Evolutionary conservation across 2,113 vertebrate genomes (phyloP).

Genomic region (Perognathus longimembris): DNA sequence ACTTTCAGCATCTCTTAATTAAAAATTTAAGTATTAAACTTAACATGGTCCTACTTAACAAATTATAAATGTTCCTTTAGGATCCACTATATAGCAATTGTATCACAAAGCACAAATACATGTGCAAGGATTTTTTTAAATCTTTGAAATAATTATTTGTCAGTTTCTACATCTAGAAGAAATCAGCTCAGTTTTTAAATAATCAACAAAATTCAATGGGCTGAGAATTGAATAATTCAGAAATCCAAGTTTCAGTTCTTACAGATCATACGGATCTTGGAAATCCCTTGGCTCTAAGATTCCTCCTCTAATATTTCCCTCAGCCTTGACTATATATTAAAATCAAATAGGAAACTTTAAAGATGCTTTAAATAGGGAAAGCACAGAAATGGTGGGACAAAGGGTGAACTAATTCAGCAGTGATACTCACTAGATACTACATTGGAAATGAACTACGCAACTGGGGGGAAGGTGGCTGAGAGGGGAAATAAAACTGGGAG

Average conservation of each 20-base stretch:
- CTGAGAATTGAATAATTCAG: background rate
- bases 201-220: background rate
- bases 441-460: too few relatives aligned
- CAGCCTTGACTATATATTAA: background rate
- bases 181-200: constrained; percentile 8
- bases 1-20: constrained; percentile 16
- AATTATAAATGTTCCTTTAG: constrained; percentile 14
- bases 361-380: too few relatives aligned
- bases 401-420: too few relatives aligned
- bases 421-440: too few relatives aligned
- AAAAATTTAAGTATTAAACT: constrained; percentile 28
- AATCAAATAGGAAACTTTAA: background rate
- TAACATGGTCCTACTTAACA: constrained; percentile 38
- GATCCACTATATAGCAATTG: background rate
- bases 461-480: too few relatives aligned
- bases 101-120: constrained; percentile 16
- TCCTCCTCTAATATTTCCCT: background rate
- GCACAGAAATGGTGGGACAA: too few relatives aligned
- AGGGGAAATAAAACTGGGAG: too few relatives aligned
- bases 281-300: background rate
- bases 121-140: background rate
- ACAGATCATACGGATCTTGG: background rate
- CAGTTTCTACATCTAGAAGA: constrained; percentile 23
- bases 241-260: constrained; percentile 11
- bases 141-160: constrained; percentile 6